Evolutionary conservation across 2,113 vertebrate genomes (phyloP).

Genomic region (Cyprinodon brontotheroides): DNA sequence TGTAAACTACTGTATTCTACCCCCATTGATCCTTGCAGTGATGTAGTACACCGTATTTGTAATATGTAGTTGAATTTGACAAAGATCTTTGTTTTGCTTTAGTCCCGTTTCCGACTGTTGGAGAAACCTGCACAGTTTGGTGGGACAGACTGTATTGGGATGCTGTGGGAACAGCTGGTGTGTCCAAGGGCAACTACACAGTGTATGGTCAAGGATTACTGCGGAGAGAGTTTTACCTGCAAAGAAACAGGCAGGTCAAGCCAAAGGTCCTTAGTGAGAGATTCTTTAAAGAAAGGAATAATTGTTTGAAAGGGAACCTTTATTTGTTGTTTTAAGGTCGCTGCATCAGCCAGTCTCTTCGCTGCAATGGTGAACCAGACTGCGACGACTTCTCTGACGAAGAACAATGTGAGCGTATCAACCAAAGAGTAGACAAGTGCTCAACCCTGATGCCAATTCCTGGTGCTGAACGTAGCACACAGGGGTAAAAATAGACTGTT

Average conservation of each 20-base stretch:
- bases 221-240: conserved; percentile 86
- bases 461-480: conserved; percentile 78
- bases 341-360: conserved; percentile 85
- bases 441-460: conserved; percentile 80
- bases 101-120: conserved; percentile 84
- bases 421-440: conserved; percentile 75
- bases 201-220: conserved; percentile 76
- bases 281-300: neutral
- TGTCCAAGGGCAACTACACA: conserved; percentile 63
- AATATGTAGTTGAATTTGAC: neutral
- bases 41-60: neutral
- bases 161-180: conserved; percentile 79
- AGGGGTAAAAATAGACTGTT: conserved; percentile 78
- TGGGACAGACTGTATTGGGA: conserved; percentile 77
- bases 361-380: conserved; percentile 88
- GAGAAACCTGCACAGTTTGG: conserved; percentile 78
- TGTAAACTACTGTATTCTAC: neutral
- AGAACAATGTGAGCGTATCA: conserved; percentile 71
- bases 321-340: conserved; percentile 77
- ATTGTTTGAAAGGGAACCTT: neutral
- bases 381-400: conserved; percentile 88
- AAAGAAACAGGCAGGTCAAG: conserved; percentile 79
- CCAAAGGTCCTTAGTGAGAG: neutral
- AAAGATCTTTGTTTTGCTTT: neutral
- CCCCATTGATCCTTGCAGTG: neutral